Conservation (phyloP, 2,797 vertebrate genomes). For the Acrossocheilus fasciatus region DNA sequence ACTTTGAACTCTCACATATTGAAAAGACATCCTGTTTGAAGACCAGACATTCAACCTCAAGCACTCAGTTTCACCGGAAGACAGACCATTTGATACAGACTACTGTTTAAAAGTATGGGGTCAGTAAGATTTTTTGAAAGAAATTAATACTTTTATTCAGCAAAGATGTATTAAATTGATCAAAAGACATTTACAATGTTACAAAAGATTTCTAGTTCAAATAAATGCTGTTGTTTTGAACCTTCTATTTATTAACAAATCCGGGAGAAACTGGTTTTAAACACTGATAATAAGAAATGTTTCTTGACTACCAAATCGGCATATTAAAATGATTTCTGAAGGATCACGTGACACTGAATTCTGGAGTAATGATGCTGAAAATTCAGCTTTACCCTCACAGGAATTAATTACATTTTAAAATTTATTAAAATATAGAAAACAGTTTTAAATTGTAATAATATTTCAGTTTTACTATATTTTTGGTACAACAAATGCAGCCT, state of each 20-base stretch:
- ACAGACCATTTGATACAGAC: constrained; percentile 35
- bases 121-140: not conserved
- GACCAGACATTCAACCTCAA: constrained; percentile 47
- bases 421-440: not conserved
- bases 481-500: not conserved
- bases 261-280: not conserved
- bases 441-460: not conserved
- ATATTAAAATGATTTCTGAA: not conserved
- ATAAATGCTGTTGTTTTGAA: not conserved
- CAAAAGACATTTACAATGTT: not conserved
- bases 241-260: not conserved
- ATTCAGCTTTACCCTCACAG: not conserved
- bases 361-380: not conserved
- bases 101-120: not conserved
- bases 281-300: not conserved
- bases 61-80: constrained; percentile 32
- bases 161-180: not conserved
- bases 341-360: not conserved
- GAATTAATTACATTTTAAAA: not conserved
- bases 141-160: constrained; percentile 17
- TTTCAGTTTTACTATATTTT: not conserved
- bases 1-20: constrained; percentile 59
- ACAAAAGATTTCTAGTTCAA: not conserved
- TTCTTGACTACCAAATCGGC: not conserved
- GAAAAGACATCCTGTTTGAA: constrained; percentile 61